A percentile compares a stretch with the other conserved stretches of the same genome.
Evolutionary conservation across 2,888 invertebrate species (phyloP).

Genomic region (Leptopterna dolabrata): DNA sequence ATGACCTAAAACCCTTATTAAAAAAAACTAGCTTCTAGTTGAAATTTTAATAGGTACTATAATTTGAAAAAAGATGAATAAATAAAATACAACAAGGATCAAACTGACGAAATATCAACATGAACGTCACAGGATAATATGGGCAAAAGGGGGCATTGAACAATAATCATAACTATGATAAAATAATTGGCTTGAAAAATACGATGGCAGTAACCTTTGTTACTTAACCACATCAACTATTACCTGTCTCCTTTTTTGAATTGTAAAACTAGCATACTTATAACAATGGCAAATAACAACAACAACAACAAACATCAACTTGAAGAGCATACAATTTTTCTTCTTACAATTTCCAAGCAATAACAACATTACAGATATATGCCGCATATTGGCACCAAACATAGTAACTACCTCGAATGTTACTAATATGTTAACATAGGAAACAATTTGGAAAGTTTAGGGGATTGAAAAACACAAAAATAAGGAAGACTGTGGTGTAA

Average conservation of each 20-base stretch:
- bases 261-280: neutral
- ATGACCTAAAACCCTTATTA: neutral
- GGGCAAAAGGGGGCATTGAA: neutral
- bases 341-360: neutral
- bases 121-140: neutral
- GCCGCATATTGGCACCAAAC: neutral
- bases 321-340: neutral
- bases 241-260: neutral
- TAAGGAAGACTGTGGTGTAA: neutral
- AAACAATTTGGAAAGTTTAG: neutral
- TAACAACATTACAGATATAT: neutral
- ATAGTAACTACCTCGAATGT: neutral
- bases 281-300: slow-evolving; percentile 8
- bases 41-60: neutral
- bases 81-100: neutral
- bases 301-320: slow-evolving; percentile 5
- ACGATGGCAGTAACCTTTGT: neutral
- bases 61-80: neutral
- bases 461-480: neutral
- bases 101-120: neutral
- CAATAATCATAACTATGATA: neutral
- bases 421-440: neutral
- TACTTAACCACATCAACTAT: neutral
- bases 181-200: neutral
- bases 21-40: neutral